phyloP scores from a whole-genome alignment of 2,888 invertebrate genomes.

The Masnerella sp. region DNA sequence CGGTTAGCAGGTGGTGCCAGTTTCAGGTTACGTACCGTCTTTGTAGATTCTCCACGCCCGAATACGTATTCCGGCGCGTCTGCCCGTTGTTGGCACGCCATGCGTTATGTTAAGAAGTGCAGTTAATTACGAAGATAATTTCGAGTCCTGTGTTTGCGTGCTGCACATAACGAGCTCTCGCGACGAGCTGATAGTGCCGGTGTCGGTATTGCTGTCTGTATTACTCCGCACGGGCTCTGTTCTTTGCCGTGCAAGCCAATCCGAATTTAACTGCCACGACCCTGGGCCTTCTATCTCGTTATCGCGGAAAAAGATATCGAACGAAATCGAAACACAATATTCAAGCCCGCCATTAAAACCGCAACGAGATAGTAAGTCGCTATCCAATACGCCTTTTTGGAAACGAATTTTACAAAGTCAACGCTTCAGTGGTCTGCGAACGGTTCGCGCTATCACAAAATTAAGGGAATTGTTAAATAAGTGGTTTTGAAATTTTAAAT shows the following conservation, averaged over 20 bases:
- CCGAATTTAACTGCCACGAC: conserved; percentile 64
- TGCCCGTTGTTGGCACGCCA: conserved; percentile 74
- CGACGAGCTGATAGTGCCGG: conserved; percentile 58
- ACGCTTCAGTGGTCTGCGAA: too few relatives aligned
- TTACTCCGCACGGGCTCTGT: conserved; percentile 62
- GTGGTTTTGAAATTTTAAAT: too few relatives aligned
- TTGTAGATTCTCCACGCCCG: conserved; percentile 67
- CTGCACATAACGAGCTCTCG: conserved; percentile 75
- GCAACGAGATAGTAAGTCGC: too few relatives aligned
- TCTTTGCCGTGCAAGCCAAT: conserved; percentile 72
- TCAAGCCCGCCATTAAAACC: neutral
- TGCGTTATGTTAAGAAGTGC: conserved; percentile 77
- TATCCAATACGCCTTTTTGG: too few relatives aligned
- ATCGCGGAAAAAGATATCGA: conserved; percentile 38
- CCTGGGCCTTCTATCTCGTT: conserved; percentile 41
- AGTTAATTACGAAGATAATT: conserved; percentile 78
- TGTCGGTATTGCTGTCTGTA: conserved; percentile 25
- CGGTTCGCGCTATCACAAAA: too few relatives aligned
- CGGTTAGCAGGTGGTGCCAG: conserved; percentile 68
- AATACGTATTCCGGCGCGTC: conserved; percentile 71
- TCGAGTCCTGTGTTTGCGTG: conserved; percentile 76
- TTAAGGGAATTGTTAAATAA: too few relatives aligned
- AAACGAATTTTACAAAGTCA: too few relatives aligned
- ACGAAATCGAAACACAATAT: conserved; percentile 35
- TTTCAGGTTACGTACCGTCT: conserved; percentile 74